Base-by-base conservation (phyloP, 2,797 vertebrate genomes). In the Setipinna tenuifilis region DNA sequence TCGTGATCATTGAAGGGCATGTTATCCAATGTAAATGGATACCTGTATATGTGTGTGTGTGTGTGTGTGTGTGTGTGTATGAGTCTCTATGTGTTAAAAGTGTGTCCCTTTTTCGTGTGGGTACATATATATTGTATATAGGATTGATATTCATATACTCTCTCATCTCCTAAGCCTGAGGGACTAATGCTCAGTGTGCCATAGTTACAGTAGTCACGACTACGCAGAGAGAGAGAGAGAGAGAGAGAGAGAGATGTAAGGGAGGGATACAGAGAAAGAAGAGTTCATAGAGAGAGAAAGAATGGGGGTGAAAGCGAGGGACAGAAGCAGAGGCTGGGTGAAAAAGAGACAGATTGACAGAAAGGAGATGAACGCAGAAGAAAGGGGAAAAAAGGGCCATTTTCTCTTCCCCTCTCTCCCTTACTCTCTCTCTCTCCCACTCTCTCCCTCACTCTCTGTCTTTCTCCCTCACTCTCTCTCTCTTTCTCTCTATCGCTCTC, bases 231-330 rank as follows among this genome's bases (percentile, higher is more conserved):
- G 35, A 71, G 44, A 65, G n/a, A 46, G 31, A 65, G 57, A 28
- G 83, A 50, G 54, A 65, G 58, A 21, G 58, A 11, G 11, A 54
- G 46, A 50, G 25, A n/a, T n/a, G n/a, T n/a, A n/a, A 71, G 41
- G 50, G 62, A 44, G 44, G 25, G 41, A 81, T 17, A 14, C 59
- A 23, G 23, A 35, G 10, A 61, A 75, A 9, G 2, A 61, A 16
- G 57, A 59, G 58, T 59, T 59, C 58, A 59, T n/a, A 59, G 58
- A 90, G 89, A 92, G 91, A 88, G 90, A 86, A 89, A 41, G 61
- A 23, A 12, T 0, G 35, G 9, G 83, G 7, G 57, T n/a, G 11
- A 62, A 50, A 82, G 58, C 65, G 35, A 3, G 19, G 31, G 48
- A 12, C 7, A 1, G 23, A 28, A 25, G 21, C 4, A 48, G 46